Evolutionary conservation across 64 coral and sea anemone species (phyloP).

Genomic region (Stylophora pistillata): DNA sequence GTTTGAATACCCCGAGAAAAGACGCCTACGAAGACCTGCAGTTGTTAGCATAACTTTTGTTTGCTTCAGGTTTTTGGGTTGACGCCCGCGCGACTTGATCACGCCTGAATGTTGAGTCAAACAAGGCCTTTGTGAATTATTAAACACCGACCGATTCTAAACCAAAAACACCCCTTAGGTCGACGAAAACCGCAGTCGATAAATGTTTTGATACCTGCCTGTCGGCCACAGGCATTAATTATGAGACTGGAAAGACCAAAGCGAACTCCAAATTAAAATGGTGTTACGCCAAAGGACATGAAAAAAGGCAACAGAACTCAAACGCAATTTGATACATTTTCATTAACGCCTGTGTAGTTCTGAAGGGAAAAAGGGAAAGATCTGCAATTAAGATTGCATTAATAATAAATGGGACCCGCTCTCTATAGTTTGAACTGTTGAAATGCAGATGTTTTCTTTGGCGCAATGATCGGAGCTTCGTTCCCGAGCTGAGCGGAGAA

Average conservation of each 20-base stretch:
- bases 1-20: background rate
- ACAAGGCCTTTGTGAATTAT: slow-evolving; percentile 16
- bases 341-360: background rate
- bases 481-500: background rate
- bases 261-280: background rate
- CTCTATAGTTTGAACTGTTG: slow-evolving; percentile 28
- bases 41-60: slow-evolving; percentile 24
- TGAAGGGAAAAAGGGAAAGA: slow-evolving; percentile 20
- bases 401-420: slow-evolving; percentile 30
- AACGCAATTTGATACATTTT: slow-evolving; percentile 13
- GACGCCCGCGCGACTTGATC: background rate
- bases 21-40: background rate
- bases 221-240: background rate
- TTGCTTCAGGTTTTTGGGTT: background rate
- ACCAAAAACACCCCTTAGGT: slow-evolving; percentile 32
- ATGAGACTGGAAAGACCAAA: background rate
- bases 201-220: slow-evolving; percentile 23
- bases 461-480: slow-evolving; percentile 6
- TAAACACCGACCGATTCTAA: slow-evolving; percentile 16
- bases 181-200: background rate
- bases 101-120: slow-evolving; percentile 10
- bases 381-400: slow-evolving; percentile 43
- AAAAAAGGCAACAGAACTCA: background rate
- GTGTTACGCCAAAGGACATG: background rate
- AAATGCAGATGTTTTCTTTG: slow-evolving; percentile 29